phyloP scores from a whole-genome alignment of 2,888 invertebrate genomes.

The Furcula furcula region DNA sequence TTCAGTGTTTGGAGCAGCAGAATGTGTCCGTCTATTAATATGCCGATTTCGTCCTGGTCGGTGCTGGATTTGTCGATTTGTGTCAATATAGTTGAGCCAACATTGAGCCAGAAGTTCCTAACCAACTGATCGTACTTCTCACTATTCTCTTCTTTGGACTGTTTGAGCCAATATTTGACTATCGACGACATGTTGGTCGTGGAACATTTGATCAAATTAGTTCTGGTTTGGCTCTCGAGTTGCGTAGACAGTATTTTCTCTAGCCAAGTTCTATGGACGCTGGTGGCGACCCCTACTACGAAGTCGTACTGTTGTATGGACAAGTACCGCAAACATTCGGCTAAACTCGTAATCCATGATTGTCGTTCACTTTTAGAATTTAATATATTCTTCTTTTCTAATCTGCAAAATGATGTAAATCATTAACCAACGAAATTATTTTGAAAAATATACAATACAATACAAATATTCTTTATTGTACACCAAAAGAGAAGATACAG shows the following conservation, averaged over 20 bases:
- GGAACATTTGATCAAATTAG: constrained; percentile 43
- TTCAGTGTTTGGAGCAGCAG: constrained; percentile 51
- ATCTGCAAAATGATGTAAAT: constrained; percentile 59
- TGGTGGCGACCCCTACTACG: constrained; percentile 36
- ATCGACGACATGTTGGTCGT: constrained; percentile 45
- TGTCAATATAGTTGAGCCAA: constrained; percentile 42
- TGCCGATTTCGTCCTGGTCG: constrained; percentile 55
- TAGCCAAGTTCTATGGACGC: constrained; percentile 54
- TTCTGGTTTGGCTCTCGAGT: constrained; percentile 22
- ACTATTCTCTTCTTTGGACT: constrained; percentile 31
- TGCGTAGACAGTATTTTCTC: constrained; percentile 24
- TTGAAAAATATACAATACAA: too few species aligned
- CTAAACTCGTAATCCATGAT: constrained; percentile 84
- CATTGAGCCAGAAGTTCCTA: constrained; percentile 66
- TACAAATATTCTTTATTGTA: too few species aligned
- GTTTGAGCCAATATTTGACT: constrained; percentile 57
- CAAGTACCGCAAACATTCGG: constrained; percentile 85
- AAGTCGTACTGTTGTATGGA: constrained; percentile 39
- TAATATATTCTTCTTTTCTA: constrained; percentile 81
- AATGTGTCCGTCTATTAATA: constrained; percentile 64
- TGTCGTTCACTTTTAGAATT: constrained; percentile 85
- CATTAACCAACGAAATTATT: neutral
- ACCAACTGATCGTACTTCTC: constrained; percentile 52
- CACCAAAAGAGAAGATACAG: too few species aligned
- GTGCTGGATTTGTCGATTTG: constrained; percentile 61